Evolutionary conservation across 2,888 invertebrate species (phyloP), one percentile per base, ranked within the genome.

Genomic region (Gryllus longicercus): DNA sequence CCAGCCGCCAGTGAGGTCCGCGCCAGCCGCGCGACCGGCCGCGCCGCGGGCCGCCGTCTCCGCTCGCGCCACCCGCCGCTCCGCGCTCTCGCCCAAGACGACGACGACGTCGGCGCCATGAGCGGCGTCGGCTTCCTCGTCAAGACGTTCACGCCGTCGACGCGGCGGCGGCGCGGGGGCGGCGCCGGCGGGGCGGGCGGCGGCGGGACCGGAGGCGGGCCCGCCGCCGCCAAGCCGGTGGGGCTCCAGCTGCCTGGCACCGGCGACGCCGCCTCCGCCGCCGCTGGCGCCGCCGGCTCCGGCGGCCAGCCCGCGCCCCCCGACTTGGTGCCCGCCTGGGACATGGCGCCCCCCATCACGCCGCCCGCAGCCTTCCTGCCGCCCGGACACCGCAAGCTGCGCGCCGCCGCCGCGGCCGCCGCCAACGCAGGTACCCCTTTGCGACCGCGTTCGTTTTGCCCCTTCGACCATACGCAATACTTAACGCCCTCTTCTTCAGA

Each of bases 331-430:
- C 90, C 90, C 63, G 87, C 87, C 83, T 91, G 90, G 90, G 90
- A 91, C 83, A 86, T 88, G 49, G 91, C 90, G 82, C 89, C 91
- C 50, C 92, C 92, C 50, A 92, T 92, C 83, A 92, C 92, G 51
- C 92, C 92, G 50, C 93, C 92, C 21, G 92, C 92, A 12, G 92
- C 91, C 80, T 92, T 92, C 85, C 87, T 91, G 79, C 90, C 91
- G 5, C 90, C 90, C 49, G 91, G 91, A 75, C 91, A 91, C 84
- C 90, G 89, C 83, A 87, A 87, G 83, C 86, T 85, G 78, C 85
- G 85, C 81, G 84, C 86, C 85, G 79, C 78, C 63, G 81, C 79
- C 75, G 77, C 80, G 21, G 50, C 51, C 14, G 80, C 80, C 74
- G 78, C 77, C 75, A 38, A 38, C 38, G 63, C 63, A 63, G 63